Evolutionary conservation across 2,797 vertebrate species (phyloP), one percentile per base, ranked within the genome.

Genomic region (Acipenser ruthenus): DNA sequence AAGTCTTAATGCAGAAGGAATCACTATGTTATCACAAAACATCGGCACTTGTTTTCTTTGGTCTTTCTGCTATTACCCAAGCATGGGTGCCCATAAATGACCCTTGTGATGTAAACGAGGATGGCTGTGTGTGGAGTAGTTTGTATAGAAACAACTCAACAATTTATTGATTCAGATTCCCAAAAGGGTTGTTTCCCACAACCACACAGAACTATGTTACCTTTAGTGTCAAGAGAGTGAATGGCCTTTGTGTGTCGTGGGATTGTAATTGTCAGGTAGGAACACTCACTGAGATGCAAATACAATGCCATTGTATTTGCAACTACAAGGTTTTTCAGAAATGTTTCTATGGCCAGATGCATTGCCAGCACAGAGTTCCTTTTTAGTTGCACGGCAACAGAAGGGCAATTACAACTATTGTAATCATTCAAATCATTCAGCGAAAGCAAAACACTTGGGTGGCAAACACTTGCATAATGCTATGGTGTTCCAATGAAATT

Each of bases 51-150:
- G 74, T 69, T 55, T 76, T 65, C 70, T 63, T 53, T 58, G 48
- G n/a, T 60, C 47, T 63, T 73, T 64, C 0, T 0, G 63, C 70
- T 69, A 70, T 72, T 72, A 59, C 8, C 23, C 72, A 69, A 78
- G 68, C 70, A 56, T 53, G 65, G 68, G 18, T 51, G 52, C 60
- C 6, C 64, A 71, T 63, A 73, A 73, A 74, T 63, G 53, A 73
- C 49, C 68, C 68, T 18, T 3, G 52, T n/a, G 23, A 55, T 64
- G 64, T 67, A 64, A 53, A 70, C 61, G 67, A 61, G 37, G 56
- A 70, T 6, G 60, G 75, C 23, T 68, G 62, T 64, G 65, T 8
- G 65, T 23, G 59, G 37, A 60, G 37, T n/a, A 9, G 50, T 62
- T 68, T 53, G 72, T 56, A 69, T 65, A 69, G 49, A 69, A 69